Base-by-base conservation (phyloP, 2,113 vertebrate genomes). In the Oryzias curvinotus region DNA sequence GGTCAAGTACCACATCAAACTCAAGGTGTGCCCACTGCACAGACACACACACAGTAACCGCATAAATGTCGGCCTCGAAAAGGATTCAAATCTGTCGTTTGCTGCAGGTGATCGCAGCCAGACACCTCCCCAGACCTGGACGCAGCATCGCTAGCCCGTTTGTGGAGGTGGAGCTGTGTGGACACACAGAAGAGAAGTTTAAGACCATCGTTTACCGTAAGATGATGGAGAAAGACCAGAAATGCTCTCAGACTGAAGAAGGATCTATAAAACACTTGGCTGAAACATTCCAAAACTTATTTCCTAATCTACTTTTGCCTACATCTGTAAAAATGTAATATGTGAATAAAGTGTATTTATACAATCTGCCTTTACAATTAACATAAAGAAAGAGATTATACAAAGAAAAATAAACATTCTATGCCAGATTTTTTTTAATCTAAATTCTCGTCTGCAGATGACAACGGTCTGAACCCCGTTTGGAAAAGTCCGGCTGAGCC, bases 61-160 rank as follows among this genome's bases (percentile, higher is more conserved):
- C 36, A 10, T 3, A 36, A 10, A 10, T 36, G 36, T 36, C 3
- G 8, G 36, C 3, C 10, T 36, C 36, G 1, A 36, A 7, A 36
- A 36, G 8, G 30, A 36, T 36, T 7, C 8, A 7, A 36, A 36
- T 10, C 30, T 10, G 36, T 52, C 23, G 4, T 49, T 7, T 0
- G 23, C 30, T 71, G 74, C 80, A 99, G 97, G 93, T 99, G 57
- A 93, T 98, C 2, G 97, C 92, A 30, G 97, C 97, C 62, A 88
- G 97, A 44, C 97, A 98, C 76, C 94, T 99, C 3, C 97, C 97
- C 5, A 98, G 96, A 61, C 89, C 76, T 0, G 93, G 95, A 3
- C 92, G 97, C 55, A 96, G 95, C 71, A 98, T 99, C 0, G 91
- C 93, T 5, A 97, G 96, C 75, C 97, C 97, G 4, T 99, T 99